Conservation (phyloP, 2,113 vertebrate genomes). For the Rana temporaria region DNA sequence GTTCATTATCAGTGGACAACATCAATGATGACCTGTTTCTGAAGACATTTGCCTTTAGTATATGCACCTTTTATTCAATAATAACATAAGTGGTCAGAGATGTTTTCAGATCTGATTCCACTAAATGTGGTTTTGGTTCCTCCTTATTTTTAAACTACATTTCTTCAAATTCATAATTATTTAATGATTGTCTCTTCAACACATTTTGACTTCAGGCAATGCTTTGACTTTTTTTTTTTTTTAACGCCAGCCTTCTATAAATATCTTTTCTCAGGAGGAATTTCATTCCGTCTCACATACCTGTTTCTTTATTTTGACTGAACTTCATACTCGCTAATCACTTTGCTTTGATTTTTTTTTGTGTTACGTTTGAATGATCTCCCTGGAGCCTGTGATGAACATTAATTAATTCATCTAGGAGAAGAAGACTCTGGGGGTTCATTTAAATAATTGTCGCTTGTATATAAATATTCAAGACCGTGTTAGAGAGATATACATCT, state of each 20-base stretch:
- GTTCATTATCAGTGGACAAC: no score
- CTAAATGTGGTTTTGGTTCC: no score
- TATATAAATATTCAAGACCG: slow-evolving; percentile 7
- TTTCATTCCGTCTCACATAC: background rate
- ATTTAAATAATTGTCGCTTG: slow-evolving; percentile 33
- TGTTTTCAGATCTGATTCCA: no score
- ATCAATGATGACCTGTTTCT: no score
- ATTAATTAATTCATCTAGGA: slow-evolving; percentile 23
- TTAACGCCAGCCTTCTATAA: background rate
- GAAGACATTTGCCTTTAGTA: no score
- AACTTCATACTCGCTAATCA: slow-evolving; percentile 20
- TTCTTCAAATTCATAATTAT: background rate
- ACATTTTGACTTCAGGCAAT: background rate
- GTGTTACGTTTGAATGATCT: slow-evolving; percentile 32
- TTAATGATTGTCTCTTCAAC: background rate
- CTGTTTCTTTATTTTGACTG: slow-evolving; percentile 29
- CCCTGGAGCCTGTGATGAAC: slow-evolving; percentile 2
- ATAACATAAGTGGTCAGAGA: no score
- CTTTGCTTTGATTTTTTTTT: slow-evolving; percentile 39
- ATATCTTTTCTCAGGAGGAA: background rate
- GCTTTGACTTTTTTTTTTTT: background rate
- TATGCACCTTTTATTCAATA: no score
- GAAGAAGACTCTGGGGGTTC: background rate
- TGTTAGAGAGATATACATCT: background rate
- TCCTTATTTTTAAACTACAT: no score